Evolutionary conservation across 2,888 invertebrate species (phyloP).

Genomic region (Ophonus ardosiacus): DNA sequence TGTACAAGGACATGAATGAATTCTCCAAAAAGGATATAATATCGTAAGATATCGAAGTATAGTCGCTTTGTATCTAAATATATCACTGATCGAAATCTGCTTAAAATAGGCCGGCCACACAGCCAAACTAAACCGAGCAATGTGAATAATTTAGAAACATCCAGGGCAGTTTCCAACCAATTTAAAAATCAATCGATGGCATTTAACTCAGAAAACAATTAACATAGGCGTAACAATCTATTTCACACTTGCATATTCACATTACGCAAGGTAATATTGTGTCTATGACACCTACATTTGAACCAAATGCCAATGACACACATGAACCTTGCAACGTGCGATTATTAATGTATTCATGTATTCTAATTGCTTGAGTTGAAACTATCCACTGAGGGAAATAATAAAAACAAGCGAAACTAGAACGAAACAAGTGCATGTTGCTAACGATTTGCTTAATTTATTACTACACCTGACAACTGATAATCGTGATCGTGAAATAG

Average conservation of each 20-base stretch:
- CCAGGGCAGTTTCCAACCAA: background rate
- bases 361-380: conserved; percentile 30
- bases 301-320: conserved; percentile 48
- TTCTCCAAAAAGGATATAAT: too few species aligned
- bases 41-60: too few species aligned
- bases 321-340: conserved; percentile 12
- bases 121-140: background rate
- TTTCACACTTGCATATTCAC: conserved; percentile 30
- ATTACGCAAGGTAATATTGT: conserved; percentile 34
- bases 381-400: conserved; percentile 3
- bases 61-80: background rate
- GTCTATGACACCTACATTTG: conserved; percentile 45
- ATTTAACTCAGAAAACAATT: conserved; percentile 18
- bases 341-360: conserved; percentile 44
- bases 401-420: conserved; percentile 46
- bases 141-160: background rate
- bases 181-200: background rate
- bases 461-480: conserved; percentile 25
- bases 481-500: conserved; percentile 48
- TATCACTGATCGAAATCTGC: background rate
- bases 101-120: background rate
- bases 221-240: conserved; percentile 6
- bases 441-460: conserved; percentile 48
- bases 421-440: conserved; percentile 45
- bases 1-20: too few species aligned